Evolutionary conservation across 2,113 vertebrate genomes (phyloP), one percentile per base, ranked within the genome.

Genomic region (Anthoscopus minutus): DNA sequence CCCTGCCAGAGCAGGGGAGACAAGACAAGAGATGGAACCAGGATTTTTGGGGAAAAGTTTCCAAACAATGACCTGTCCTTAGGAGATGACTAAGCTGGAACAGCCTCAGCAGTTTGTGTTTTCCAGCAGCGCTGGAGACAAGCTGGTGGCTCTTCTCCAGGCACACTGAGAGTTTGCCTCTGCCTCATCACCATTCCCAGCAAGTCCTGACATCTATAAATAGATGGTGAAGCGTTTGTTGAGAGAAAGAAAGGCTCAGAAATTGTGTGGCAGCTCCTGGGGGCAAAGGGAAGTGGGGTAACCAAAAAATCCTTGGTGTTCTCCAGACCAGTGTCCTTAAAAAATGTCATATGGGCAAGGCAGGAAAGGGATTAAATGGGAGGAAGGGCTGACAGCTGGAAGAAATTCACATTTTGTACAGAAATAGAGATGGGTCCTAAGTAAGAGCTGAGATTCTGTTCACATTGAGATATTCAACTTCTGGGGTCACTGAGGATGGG

Each of bases 81-180:
- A 70, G 79, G 73, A 50, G 66, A 90, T 92, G 79, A 85, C 82
- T 71, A 19, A 88, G 82, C 67, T 94, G 88, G 89, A 92, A 42
- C 5, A 76, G 74, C 37, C 69, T 62, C 58, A 62, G 86, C 4
- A 22, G 53, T 82, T 94, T 74, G 47, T 82, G 61, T 72, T 88
- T 60, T 71, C 53, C 74, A 88, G 56, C 47, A 81, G 31, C 28
- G 3, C 61, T 79, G 66, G 62, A 30, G 88, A 37, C 56, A 70
- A 35, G 22, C 73, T 66, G 60, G 51, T 74, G 88, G 77, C 74
- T 78, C 31, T 47, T 42, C 65, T 85, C 53, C 88, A 88, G 69
- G 10, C 44, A 42, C 57, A 33, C 62, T 17, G 22, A 48, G 60
- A 22, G 40, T 13, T 60, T 28, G 40, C 44, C 60, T 84, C 42